Evolutionary conservation across 2,888 invertebrate species (phyloP).

Genomic region (Melanotus villosus): DNA sequence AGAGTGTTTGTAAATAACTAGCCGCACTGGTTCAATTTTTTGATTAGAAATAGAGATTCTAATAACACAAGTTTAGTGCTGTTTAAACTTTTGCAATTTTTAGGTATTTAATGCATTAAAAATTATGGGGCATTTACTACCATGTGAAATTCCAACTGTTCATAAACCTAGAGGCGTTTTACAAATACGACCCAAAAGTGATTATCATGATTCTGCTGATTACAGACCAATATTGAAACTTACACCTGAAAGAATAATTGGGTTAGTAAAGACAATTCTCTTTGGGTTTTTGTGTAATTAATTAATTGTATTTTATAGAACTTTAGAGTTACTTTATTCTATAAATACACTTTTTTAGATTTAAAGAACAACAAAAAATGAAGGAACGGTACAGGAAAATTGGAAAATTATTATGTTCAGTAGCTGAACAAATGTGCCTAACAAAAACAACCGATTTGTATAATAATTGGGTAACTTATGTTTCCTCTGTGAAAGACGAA

Average conservation of each 20-base stretch:
- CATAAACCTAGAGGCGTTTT: slow-evolving; percentile 32
- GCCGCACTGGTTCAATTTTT: too few species aligned
- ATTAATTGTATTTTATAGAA: too few species aligned
- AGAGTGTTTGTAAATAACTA: background rate
- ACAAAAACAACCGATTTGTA: slow-evolving; percentile 34
- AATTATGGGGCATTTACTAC: slow-evolving; percentile 2
- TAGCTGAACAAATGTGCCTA: slow-evolving; percentile 25
- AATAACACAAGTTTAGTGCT: background rate
- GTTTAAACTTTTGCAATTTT: background rate
- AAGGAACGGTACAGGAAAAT: slow-evolving; percentile 6
- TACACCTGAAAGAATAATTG: slow-evolving; percentile 3
- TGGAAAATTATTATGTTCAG: slow-evolving; percentile 12
- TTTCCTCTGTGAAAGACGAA: background rate
- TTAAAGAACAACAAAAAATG: background rate
- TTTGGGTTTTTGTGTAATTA: background rate
- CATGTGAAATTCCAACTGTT: background rate
- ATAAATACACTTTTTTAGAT: background rate
- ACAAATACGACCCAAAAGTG: slow-evolving; percentile 42
- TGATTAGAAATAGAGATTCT: too few species aligned
- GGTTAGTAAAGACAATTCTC: background rate
- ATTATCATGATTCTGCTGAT: slow-evolving; percentile 22
- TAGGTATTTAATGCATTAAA: slow-evolving; percentile 29
- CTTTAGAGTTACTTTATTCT: too few species aligned
- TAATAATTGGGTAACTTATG: slow-evolving; percentile 35
- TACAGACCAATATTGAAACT: slow-evolving; percentile 41